These are phyloP conservation scores for Meiosimyza decipiens DNA, from an alignment of 2,888 invertebrate species.

Conservation along the genomic window DNA sequence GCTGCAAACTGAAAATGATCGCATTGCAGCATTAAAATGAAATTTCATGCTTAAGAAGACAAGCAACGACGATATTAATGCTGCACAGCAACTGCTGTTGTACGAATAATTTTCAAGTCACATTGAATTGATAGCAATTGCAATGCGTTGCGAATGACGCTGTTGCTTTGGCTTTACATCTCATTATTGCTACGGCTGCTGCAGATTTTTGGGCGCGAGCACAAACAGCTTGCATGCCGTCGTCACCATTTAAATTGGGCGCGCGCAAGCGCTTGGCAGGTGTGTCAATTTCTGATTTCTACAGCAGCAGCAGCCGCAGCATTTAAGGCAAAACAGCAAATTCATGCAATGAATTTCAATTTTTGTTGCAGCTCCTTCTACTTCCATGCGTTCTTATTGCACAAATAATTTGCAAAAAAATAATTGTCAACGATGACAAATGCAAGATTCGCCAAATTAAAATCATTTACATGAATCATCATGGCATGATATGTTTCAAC, in stretches of 20 bases:
- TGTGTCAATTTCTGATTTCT: conserved; percentile 1
- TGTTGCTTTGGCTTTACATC: neutral
- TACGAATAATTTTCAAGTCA: neutral
- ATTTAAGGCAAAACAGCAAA: neutral
- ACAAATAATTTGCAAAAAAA: too few relatives aligned
- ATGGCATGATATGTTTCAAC: too few relatives aligned
- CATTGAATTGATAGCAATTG: conserved; percentile 7
- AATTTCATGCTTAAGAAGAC: conserved; percentile 6
- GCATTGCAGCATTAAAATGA: neutral
- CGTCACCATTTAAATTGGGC: neutral
- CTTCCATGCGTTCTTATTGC: too few relatives aligned
- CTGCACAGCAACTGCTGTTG: neutral
- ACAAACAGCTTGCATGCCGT: neutral
- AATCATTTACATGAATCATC: too few relatives aligned
- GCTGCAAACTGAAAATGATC: neutral
- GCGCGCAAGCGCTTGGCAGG: neutral
- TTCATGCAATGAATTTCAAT: conserved; percentile 1
- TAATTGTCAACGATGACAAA: too few relatives aligned
- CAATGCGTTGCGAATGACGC: conserved; percentile 2
- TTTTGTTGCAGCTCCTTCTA: too few relatives aligned
- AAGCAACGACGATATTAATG: conserved; percentile 1
- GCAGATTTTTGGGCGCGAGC: neutral
- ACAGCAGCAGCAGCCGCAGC: neutral
- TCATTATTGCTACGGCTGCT: neutral
- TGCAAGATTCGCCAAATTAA: too few relatives aligned